Conservation (phyloP, 2,888 invertebrate genomes). For the Ethmia dodecea region DNA sequence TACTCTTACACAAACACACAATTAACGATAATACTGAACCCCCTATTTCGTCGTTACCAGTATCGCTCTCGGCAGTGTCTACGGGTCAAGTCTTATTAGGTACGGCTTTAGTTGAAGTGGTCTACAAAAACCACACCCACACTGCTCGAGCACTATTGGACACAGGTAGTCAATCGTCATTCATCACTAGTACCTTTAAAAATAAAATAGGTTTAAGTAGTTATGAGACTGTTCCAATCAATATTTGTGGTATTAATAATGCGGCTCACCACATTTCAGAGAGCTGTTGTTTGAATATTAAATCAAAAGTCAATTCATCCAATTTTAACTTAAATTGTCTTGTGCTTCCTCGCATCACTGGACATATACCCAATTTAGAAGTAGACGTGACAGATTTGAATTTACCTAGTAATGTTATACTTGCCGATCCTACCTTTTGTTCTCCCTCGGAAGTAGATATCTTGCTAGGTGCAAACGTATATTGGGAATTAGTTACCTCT, state of each 20-base stretch:
- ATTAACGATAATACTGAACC: not conserved
- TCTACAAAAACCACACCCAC: not conserved
- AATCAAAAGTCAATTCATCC: not conserved
- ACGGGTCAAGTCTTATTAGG: not conserved
- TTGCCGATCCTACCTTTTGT: not conserved
- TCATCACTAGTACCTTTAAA: not conserved
- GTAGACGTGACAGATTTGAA: too few species aligned
- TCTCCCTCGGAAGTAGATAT: not conserved
- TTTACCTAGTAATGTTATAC: not conserved
- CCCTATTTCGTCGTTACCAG: not conserved
- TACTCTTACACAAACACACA: constrained; percentile 4
- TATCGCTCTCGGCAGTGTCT: not conserved
- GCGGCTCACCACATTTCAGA: not conserved
- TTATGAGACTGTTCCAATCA: not conserved
- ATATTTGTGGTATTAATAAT: constrained; percentile 1
- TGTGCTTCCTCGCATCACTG: not conserved
- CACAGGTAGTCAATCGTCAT: not conserved
- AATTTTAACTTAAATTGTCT: not conserved
- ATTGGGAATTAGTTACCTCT: too few species aligned
- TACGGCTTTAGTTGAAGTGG: not conserved
- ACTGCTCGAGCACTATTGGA: not conserved
- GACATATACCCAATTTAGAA: not conserved
- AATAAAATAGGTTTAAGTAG: not conserved
- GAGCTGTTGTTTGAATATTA: not conserved
- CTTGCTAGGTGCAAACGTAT: not conserved